phyloP scores from a whole-genome alignment of 37 sponge, comb jelly and placozoan genomes.

The Haliclona indistincta region DNA sequence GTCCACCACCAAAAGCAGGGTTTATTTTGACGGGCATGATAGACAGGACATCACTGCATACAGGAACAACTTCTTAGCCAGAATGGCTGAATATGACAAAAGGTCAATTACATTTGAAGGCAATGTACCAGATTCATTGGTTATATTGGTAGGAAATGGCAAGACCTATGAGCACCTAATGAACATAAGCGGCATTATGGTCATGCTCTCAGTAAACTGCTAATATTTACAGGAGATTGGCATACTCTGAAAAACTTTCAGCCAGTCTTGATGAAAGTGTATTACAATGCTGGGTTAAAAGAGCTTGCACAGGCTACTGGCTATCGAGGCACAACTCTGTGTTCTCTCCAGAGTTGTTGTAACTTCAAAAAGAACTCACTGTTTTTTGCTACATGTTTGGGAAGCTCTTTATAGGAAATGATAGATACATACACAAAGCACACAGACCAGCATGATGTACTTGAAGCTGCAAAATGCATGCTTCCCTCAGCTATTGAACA shows the following conservation, averaged over 20 bases:
- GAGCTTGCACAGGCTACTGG: background rate
- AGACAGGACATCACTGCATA: too few species aligned
- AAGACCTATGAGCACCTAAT: constrained; percentile 44
- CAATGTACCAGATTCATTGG: background rate
- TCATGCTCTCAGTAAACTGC: background rate
- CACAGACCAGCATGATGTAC: background rate
- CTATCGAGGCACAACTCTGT: constrained; percentile 6
- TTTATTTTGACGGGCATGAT: too few species aligned
- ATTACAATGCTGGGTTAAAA: constrained; percentile 14
- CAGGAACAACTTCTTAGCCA: too few species aligned
- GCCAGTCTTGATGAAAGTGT: constrained; percentile 34
- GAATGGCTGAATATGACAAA: too few species aligned
- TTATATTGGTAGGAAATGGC: constrained; percentile 35
- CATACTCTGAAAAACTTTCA: constrained; percentile 14
- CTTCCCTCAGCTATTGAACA: background rate
- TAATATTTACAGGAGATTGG: constrained; percentile 21
- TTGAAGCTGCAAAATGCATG: background rate
- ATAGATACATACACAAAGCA: background rate
- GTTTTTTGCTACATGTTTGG: background rate
- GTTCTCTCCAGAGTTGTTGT: background rate
- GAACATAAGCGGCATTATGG: constrained; percentile 18
- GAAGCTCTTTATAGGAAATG: background rate
- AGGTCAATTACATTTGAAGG: too few species aligned
- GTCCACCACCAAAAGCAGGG: too few species aligned
- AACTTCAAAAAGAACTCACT: constrained; percentile 9